phyloP scores from a whole-genome alignment of 2,888 invertebrate species.

The Gonocerus acuteangulatus region DNA sequence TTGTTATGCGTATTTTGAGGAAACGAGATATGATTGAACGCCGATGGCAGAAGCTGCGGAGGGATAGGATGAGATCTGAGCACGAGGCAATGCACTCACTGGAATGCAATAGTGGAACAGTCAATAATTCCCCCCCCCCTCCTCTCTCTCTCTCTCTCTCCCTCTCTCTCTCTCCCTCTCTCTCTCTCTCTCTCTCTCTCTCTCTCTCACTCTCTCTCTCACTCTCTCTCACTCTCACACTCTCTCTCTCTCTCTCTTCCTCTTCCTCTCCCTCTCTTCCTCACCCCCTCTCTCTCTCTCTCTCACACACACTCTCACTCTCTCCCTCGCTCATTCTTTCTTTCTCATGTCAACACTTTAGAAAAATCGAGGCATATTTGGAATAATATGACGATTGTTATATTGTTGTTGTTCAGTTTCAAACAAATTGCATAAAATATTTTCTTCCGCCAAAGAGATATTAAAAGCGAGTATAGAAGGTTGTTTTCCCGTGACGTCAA shows the following conservation, averaged over 20 bases:
- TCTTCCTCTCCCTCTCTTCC: conserved; percentile 6
- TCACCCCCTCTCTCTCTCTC: conserved; percentile 10
- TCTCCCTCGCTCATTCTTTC: conserved; percentile 11
- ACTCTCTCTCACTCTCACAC: conserved; percentile 12
- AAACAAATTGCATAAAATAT: too few relatives aligned
- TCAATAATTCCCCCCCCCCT: conserved; percentile 23
- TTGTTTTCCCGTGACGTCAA: too few relatives aligned
- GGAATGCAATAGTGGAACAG: conserved; percentile 23
- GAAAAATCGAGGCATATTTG: too few relatives aligned
- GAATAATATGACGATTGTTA: too few relatives aligned
- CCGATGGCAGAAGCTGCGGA: background rate
- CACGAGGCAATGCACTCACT: conserved; percentile 14
- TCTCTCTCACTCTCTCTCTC: conserved; percentile 27
- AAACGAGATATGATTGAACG: too few relatives aligned
- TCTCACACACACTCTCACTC: conserved; percentile 20
- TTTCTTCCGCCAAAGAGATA: too few relatives aligned
- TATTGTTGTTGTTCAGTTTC: too few relatives aligned
- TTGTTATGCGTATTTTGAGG: too few relatives aligned
- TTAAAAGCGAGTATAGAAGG: too few relatives aligned
- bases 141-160: conserved; percentile 27
- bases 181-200: conserved; percentile 26
- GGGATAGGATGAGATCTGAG: background rate
- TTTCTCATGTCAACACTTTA: too few relatives aligned
- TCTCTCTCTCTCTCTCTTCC: conserved; percentile 12
- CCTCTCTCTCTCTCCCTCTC: conserved; percentile 16